Conservation (phyloP, 2,888 invertebrate genomes). For the Euzetes globulus region DNA sequence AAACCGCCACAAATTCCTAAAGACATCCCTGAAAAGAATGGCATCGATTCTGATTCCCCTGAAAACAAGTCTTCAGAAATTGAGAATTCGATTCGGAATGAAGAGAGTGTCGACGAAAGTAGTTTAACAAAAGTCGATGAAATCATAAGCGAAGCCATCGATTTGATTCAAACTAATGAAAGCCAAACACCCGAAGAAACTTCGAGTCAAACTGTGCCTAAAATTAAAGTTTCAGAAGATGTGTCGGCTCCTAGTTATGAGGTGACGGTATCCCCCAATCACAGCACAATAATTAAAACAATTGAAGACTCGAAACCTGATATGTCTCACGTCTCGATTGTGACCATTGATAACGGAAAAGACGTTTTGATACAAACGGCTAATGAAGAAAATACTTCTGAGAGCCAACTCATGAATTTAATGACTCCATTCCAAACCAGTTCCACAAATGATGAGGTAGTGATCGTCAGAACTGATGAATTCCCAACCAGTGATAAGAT, state of each 20-base stretch:
- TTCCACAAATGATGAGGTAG: conserved; percentile 6
- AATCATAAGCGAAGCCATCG: neutral
- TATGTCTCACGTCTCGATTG: conserved; percentile 83
- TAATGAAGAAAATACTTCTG: neutral
- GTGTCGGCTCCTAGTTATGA: conserved; percentile 30
- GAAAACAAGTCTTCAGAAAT: neutral
- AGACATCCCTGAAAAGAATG: neutral
- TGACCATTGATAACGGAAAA: conserved; percentile 59
- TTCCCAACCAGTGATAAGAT: conserved; percentile 27
- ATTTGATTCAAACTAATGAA: neutral
- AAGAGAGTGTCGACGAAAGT: neutral
- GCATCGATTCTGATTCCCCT: neutral
- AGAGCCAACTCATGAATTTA: conserved; percentile 12
- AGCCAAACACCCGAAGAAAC: neutral
- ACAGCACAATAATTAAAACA: conserved; percentile 37
- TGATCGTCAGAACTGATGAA: neutral
- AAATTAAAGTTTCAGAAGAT: neutral
- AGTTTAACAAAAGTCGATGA: neutral
- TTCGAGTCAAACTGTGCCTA: too few relatives aligned
- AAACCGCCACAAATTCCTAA: conserved; percentile 30
- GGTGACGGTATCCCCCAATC: conserved; percentile 38
- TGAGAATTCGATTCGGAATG: neutral
- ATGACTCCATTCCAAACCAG: conserved; percentile 23
- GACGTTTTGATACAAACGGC: conserved; percentile 34
- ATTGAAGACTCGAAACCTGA: conserved; percentile 50